Evolutionary conservation across 2,888 invertebrate genomes (phyloP), one percentile per base, ranked within the genome.

Genomic region (Limnephilus lunatus): DNA sequence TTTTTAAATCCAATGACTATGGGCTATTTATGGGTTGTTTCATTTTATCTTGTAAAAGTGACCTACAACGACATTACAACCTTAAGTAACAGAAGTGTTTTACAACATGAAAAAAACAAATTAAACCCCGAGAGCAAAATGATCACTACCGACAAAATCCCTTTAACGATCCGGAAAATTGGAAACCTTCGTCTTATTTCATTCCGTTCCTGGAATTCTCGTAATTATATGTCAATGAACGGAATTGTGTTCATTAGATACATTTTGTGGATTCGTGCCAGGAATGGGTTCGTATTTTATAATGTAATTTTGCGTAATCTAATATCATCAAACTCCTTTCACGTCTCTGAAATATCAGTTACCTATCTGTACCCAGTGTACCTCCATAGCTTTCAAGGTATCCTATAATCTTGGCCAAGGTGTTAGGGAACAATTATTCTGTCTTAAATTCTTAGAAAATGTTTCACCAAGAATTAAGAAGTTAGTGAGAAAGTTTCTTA

Each of bases 201-300:
- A 30, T 81, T 81, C 81, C 11, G 15, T 81, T 68, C 68, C 15
- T 12, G 30, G 81, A 81, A 89, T 44, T 89, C 81, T 32, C 32
- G 81, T 89, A 89, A 89, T 89, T 39, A 39, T 39, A 39, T 81
- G 81, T 89, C 89, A 89, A 81, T 81, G 89, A 12, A 48, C n/a
- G 39, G 81, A 89, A 81, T 81, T 81, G 89, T 81, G 81, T 89
- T 89, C 89, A 44, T 89, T 89, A 89, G 89, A 81, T 89, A 89
- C 44, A 44, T 89, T 89, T 81, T 89, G 80, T 81, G 81, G 44
- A 89, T 89, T 81, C 81, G 89, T 89, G 81, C 31, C 25, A 19
- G 7, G 44, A 89, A 89, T 89, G 31, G 89, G 81, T 12, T 89
- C 89, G 80, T 39, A 81, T 44, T 88, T 89, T 89, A 81, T 89